phyloP scores from a whole-genome alignment of 2,113 vertebrate species.

The Trachemys scripta region DNA sequence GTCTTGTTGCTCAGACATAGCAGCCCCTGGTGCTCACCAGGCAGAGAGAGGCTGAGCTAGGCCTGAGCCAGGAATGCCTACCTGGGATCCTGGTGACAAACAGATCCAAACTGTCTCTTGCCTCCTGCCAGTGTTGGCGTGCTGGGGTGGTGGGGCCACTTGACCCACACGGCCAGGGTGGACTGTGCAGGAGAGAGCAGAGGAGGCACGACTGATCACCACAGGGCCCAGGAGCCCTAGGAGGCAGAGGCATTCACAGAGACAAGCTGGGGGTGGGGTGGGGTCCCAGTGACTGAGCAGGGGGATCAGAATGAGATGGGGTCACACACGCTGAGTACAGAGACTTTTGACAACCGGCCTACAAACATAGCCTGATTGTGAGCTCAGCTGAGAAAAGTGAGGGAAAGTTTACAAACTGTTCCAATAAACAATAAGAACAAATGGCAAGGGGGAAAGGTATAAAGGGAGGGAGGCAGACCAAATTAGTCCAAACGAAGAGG shows the following conservation, averaged over 20 bases:
- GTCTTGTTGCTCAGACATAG: background rate
- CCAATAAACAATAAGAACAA: background rate
- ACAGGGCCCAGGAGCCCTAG: background rate
- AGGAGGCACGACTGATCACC: background rate
- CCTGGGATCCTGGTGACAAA: constrained; percentile 98
- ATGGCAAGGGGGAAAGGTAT: background rate
- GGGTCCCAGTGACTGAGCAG: background rate
- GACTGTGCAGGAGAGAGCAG: constrained; percentile 80
- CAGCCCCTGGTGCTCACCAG: background rate
- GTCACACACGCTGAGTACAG: background rate
- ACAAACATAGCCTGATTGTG: background rate
- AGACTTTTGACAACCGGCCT: background rate
- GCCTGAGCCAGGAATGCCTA: constrained; percentile 51
- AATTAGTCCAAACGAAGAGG: background rate
- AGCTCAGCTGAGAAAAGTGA: background rate
- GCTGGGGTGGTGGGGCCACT: constrained; percentile 92
- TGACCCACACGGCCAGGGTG: constrained; percentile 96
- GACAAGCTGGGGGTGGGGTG: background rate
- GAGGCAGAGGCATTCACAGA: background rate
- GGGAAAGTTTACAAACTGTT: background rate
- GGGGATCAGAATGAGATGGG: background rate
- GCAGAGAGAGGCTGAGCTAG: background rate
- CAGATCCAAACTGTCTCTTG: constrained; percentile 90
- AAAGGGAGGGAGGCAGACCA: background rate
- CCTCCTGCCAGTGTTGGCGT: constrained; percentile 85